Evolutionary conservation across 1,140 invertebrate species (phyloP).

Genomic region (Diachasmimorpha longicaudata): DNA sequence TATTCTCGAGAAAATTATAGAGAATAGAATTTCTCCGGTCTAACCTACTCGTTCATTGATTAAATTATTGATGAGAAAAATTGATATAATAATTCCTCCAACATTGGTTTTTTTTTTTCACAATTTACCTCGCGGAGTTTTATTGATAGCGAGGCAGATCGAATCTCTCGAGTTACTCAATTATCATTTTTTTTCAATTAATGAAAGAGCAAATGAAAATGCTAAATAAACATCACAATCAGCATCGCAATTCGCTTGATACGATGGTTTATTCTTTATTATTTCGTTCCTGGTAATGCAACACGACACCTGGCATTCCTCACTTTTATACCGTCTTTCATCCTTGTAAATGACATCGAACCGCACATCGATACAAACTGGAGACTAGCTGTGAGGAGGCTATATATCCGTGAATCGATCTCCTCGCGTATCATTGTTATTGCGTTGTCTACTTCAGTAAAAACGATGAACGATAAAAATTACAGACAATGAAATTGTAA

Average conservation of each 20-base stretch:
- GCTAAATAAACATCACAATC: background rate
- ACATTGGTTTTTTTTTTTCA: background rate
- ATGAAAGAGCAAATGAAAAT: background rate
- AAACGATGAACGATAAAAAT: constrained; percentile 32
- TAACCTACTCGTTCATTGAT: background rate
- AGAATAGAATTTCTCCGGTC: background rate
- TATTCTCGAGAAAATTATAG: background rate
- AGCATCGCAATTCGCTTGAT: constrained; percentile 25
- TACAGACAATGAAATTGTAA: no score
- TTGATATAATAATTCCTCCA: background rate
- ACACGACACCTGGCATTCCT: constrained; percentile 39
- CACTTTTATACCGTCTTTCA: constrained; percentile 39
- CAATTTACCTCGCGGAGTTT: background rate
- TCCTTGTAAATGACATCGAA: constrained; percentile 44
- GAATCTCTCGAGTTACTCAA: background rate
- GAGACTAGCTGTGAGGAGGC: background rate
- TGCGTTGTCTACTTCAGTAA: constrained; percentile 43
- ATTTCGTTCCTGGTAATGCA: constrained; percentile 34
- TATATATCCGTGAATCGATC: constrained; percentile 54
- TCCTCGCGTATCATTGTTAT: constrained; percentile 53
- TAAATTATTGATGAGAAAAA: background rate
- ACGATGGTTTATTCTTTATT: constrained; percentile 22
- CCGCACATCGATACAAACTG: constrained; percentile 1
- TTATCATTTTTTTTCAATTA: background rate
- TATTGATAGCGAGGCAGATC: background rate